phyloP scores from a whole-genome alignment of 1,140 invertebrate species.

The Brachystomella parvula region DNA sequence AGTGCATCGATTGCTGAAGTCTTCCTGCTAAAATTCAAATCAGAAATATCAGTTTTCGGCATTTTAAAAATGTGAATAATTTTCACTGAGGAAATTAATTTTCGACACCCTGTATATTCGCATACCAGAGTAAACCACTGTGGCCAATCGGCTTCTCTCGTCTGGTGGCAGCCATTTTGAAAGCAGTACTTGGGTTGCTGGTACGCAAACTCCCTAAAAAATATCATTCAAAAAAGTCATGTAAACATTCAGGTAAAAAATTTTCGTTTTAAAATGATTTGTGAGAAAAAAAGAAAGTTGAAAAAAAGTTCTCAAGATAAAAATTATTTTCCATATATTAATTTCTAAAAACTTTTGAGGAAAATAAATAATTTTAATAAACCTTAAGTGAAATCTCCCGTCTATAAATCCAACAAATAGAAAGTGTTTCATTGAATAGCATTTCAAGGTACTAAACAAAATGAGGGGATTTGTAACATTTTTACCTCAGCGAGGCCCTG shows the following conservation, averaged over 20 bases:
- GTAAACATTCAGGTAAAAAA: too few species aligned
- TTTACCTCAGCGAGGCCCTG: conserved; percentile 67
- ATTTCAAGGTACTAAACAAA: background rate
- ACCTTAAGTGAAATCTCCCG: conserved; percentile 49
- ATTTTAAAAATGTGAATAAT: too few species aligned
- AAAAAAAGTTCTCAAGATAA: too few species aligned
- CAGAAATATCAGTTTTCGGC: too few species aligned
- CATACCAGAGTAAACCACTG: conserved; percentile 6
- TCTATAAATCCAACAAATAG: background rate
- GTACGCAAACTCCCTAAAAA: conserved; percentile 1
- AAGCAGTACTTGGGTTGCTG: conserved; percentile 2
- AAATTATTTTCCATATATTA: too few species aligned
- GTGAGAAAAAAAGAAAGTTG: too few species aligned
- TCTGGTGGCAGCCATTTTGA: conserved; percentile 6
- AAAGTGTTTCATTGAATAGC: background rate
- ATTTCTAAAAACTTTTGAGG: background rate
- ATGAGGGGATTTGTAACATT: too few species aligned
- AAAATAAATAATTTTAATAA: too few species aligned
- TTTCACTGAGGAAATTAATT: too few species aligned
- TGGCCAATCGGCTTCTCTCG: conserved; percentile 11
- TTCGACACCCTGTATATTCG: background rate
- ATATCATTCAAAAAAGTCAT: background rate
- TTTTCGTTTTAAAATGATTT: background rate
- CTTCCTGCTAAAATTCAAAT: too few species aligned
- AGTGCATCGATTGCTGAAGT: too few species aligned